phyloP scores from a whole-genome alignment of 1,140 invertebrate genomes.

The Laupala kohalensis region DNA sequence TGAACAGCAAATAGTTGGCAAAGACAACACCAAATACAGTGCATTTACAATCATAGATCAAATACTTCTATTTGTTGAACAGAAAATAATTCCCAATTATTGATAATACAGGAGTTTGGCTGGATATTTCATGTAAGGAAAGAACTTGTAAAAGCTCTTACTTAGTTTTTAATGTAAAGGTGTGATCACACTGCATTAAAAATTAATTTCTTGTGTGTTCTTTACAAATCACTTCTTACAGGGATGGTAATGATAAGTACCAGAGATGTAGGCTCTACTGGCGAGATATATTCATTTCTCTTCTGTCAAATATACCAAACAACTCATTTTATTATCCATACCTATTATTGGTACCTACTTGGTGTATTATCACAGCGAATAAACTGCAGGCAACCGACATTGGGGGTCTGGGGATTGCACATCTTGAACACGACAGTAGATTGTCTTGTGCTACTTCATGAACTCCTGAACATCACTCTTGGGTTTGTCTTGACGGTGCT shows the following conservation, averaged over 20 bases:
- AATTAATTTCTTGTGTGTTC: not conserved
- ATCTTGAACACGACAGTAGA: too few species aligned
- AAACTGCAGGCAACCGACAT: constrained; percentile 3
- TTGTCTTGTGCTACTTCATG: too few species aligned
- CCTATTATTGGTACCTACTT: not conserved
- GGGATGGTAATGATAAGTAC: not conserved
- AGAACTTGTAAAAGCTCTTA: constrained; percentile 4
- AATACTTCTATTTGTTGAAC: constrained; percentile 5
- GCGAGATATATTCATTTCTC: not conserved
- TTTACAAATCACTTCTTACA: not conserved
- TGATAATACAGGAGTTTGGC: not conserved
- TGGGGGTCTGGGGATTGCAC: constrained; percentile 4
- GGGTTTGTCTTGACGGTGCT: too few species aligned
- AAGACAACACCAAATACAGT: constrained; percentile 18
- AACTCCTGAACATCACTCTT: too few species aligned
- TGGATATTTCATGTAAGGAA: constrained; percentile 2
- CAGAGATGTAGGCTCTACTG: not conserved
- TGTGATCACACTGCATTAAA: constrained; percentile 2
- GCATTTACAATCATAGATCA: constrained; percentile 15
- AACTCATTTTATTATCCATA: not conserved
- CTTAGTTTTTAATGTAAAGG: constrained; percentile 1
- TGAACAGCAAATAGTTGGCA: constrained; percentile 17
- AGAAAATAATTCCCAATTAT: constrained; percentile 1
- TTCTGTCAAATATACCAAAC: not conserved
- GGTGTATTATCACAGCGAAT: constrained; percentile 18